Evolutionary conservation across 2,113 vertebrate genomes (phyloP), one percentile per base, ranked within the genome.

Genomic region (Tretioscincus oriximinensis): DNA sequence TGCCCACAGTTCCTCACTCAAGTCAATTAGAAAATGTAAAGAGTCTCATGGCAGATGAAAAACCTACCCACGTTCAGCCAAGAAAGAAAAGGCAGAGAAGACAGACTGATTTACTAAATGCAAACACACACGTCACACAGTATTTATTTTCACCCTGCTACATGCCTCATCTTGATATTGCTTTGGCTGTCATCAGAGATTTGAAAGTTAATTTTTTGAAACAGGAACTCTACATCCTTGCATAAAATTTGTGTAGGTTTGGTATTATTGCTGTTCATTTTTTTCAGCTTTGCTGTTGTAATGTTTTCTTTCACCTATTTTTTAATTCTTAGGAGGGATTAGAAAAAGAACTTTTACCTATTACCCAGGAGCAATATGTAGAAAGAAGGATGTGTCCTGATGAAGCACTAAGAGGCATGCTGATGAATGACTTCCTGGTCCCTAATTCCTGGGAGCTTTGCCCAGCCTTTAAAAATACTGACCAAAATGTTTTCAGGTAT

Each of bases 81-180:
- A 81, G 49, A 58, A 54, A 58, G 29, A 74, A 31, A 79, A 71
- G 69, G 69, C 66, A 70, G 51, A 45, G 67, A 70, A 70, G 77
- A 78, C 49, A 81, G 64, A 31, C 75, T 74, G 72, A 75, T 69
- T 81, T 81, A 81, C 77, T 79, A 79, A 79, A 70, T 79, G 67
- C 77, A 79, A 70, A 61, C 66, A 70, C 77, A 79, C 31, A 81
- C 31, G 20, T 26, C 80, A 81, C 51, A 35, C 35, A 69, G 26
- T 69, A 68, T 75, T 81, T 68, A 75, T 75, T 81, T 75, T 60
- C 47, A n/a, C 51, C 31, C 35, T 16, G 64, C 49, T 58, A 75
- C 54, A 24, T 73, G 29, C 71, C 72, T 81, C 29, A 67, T 60
- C 73, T 35, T 75, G 64, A 81, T n/a, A 61, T 47, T 45, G 51